Evolutionary conservation across 2,888 invertebrate species (phyloP).

Genomic region (Spodoptera picta): DNA sequence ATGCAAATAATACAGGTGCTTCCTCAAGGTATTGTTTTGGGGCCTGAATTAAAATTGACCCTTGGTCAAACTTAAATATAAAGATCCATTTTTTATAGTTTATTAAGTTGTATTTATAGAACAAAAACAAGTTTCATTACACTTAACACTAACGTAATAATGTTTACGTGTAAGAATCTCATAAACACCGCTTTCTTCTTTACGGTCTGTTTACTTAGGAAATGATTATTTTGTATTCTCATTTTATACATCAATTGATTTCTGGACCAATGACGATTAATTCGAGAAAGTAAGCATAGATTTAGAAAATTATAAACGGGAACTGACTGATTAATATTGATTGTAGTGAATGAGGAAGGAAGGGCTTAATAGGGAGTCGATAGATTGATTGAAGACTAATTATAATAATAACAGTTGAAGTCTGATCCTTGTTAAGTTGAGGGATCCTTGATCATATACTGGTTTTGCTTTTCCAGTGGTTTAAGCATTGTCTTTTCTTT

Average conservation of each 20-base stretch:
- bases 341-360: slow-evolving; percentile 33
- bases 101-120: neutral
- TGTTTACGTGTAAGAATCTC: slow-evolving; percentile 50
- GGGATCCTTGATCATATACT: too few species aligned
- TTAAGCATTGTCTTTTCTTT: too few species aligned
- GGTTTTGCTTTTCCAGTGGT: neutral
- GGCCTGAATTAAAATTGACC: neutral
- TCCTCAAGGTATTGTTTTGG: slow-evolving; percentile 21
- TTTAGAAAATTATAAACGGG: slow-evolving; percentile 13
- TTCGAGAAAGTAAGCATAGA: slow-evolving; percentile 26
- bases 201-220: slow-evolving; percentile 52
- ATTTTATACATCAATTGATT: slow-evolving; percentile 49
- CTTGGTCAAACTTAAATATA: neutral
- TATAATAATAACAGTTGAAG: slow-evolving; percentile 21
- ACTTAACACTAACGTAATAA: slow-evolving; percentile 21
- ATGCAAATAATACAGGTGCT: neutral
- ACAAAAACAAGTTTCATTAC: slow-evolving; percentile 5
- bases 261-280: slow-evolving; percentile 41
- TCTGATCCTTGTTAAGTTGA: too few species aligned
- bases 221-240: slow-evolving; percentile 42
- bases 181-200: slow-evolving; percentile 49
- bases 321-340: slow-evolving; percentile 39
- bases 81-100: too few species aligned
- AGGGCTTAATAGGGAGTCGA: slow-evolving; percentile 27
- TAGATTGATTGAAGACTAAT: slow-evolving; percentile 11